Evolutionary conservation across 2,888 invertebrate genomes (phyloP).

Genomic region (Mythimna pallens): DNA sequence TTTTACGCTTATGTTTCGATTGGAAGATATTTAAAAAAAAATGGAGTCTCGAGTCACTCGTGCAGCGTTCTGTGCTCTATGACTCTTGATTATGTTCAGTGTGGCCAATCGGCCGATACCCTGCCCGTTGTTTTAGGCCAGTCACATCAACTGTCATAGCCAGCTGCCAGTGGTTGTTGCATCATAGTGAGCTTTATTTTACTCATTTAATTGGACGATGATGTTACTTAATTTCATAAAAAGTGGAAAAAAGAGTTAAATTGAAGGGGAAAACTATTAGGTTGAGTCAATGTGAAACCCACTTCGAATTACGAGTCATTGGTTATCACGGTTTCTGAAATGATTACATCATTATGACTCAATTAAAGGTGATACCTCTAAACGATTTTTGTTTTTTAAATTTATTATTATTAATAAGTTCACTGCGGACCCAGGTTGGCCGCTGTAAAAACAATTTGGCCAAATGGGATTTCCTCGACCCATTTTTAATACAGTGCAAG

Average conservation of each 20-base stretch:
- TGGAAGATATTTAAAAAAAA: no score
- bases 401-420: neutral
- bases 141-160: constrained; percentile 57
- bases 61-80: neutral
- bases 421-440: no score
- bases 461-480: no score
- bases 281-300: neutral
- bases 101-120: constrained; percentile 68
- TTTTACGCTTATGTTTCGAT: no score
- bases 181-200: constrained; percentile 19
- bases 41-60: neutral
- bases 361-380: neutral
- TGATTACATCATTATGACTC: neutral
- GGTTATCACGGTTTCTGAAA: neutral
- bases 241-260: constrained; percentile 5
- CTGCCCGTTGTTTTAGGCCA: constrained; percentile 70
- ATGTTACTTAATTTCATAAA: neutral
- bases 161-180: constrained; percentile 18
- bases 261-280: neutral
- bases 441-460: no score
- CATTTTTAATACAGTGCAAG: no score
- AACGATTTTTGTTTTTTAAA: neutral
- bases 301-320: neutral
- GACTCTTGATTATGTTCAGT: constrained; percentile 44
- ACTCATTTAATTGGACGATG: neutral